Evolutionary conservation across 2,797 vertebrate genomes (phyloP), one percentile per base, ranked within the genome.

Genomic region (Danio jaintianensis): DNA sequence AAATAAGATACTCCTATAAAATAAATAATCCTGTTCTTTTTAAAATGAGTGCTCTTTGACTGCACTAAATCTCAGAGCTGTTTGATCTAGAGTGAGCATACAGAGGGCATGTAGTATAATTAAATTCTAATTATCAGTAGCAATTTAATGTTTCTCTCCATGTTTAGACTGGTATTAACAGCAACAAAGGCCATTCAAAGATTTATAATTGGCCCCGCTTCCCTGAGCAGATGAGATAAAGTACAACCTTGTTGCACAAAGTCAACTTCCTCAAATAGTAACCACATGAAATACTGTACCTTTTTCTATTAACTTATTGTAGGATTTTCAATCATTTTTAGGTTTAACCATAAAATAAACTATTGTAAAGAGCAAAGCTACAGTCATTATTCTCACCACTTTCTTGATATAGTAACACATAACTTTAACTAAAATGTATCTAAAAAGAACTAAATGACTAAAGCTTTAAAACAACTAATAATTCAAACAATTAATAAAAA

Each of bases 171-270:
- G 36, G n/a, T 58, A 67, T 73, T 63, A 79, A 58, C 15, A 70
- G 53, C 68, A 67, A 63, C 29, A 84, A 80, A 63, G 22, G 42
- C 69, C 79, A 55, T 58, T 78, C 56, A 59, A 66, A 79, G 72
- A 50, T 55, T 50, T 73, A 83, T 81, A 81, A 83, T 83, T 80
- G 79, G 74, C 20, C 22, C 16, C 42, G 53, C 16, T 72, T 71
- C 50, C 84, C 80, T 76, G 29, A 69, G 66, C 47, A 36, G 76
- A 81, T 0, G 7, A 47, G 53, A 78, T 74, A 16, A 59, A 53
- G 22, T 48, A 42, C 47, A 71, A 78, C 68, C 45, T 73, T 62
- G 59, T 55, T 1, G 3, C 18, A 50, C 59, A 68, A 67, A 59
- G 40, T 78, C 8, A 4, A 59, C 45, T 50, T 50, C 53, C 64